Evolutionary conservation across 2,888 invertebrate genomes (phyloP).

Genomic region (Ephialtes manifestator): DNA sequence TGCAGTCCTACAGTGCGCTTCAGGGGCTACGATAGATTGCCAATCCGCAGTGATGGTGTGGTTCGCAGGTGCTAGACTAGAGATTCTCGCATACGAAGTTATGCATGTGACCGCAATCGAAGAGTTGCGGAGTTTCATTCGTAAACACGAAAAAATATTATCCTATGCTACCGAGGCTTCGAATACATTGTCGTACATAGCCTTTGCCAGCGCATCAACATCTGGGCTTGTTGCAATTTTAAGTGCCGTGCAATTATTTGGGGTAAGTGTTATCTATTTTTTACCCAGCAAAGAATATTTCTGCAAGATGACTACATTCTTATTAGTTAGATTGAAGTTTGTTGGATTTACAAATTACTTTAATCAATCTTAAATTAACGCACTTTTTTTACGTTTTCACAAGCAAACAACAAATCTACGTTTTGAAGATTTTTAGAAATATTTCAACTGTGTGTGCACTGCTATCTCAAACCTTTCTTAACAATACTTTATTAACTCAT

Average conservation of each 20-base stretch:
- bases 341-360: too few relatives aligned
- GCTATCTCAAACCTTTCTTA: neutral
- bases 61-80: too few relatives aligned
- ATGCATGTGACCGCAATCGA: slow-evolving; percentile 2
- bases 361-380: too few relatives aligned
- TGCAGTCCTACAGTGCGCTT: slow-evolving; percentile 40
- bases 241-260: slow-evolving; percentile 55
- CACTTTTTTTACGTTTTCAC: too few relatives aligned
- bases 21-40: slow-evolving; percentile 70
- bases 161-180: slow-evolving; percentile 38
- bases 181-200: slow-evolving; percentile 3
- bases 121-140: slow-evolving; percentile 21
- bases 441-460: neutral
- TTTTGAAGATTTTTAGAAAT: too few relatives aligned
- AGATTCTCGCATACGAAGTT: slow-evolving; percentile 58
- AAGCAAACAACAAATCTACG: too few relatives aligned
- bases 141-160: slow-evolving; percentile 50
- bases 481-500: neutral
- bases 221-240: slow-evolving; percentile 44
- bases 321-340: too few relatives aligned
- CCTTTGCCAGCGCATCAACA: neutral
- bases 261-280: neutral
- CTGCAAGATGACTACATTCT: too few relatives aligned
- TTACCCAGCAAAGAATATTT: too few relatives aligned
- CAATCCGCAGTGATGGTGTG: slow-evolving; percentile 68